Evolutionary conservation across 2,113 vertebrate genomes (phyloP).

Genomic region (Naja naja): DNA sequence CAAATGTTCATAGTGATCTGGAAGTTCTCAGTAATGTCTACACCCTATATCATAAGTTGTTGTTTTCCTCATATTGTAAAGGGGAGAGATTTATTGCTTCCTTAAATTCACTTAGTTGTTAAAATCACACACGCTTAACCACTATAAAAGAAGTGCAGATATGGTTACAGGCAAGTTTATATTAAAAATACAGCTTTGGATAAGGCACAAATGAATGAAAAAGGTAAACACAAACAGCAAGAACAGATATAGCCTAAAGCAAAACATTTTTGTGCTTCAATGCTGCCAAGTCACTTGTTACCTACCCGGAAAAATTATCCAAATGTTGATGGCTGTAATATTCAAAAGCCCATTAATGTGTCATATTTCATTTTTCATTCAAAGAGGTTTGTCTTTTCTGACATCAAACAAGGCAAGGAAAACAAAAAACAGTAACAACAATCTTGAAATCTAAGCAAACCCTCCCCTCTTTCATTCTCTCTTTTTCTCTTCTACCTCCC

Average conservation of each 20-base stretch:
- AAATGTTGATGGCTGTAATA: background rate
- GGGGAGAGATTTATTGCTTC: background rate
- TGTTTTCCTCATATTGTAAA: background rate
- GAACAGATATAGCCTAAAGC: background rate
- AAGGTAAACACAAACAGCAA: background rate
- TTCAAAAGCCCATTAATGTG: background rate
- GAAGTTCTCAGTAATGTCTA: background rate
- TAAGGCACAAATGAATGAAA: background rate
- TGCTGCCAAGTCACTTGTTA: background rate
- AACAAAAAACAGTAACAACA: background rate
- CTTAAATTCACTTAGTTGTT: background rate
- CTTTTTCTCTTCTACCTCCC: background rate
- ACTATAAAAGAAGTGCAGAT: background rate
- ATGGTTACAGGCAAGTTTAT: background rate
- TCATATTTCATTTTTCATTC: background rate
- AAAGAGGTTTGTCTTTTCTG: background rate
- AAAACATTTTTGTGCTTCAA: background rate
- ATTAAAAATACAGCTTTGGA: background rate
- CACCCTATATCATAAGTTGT: background rate
- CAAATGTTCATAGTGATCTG: background rate
- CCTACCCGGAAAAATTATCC: background rate
- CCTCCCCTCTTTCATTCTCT: accelerated
- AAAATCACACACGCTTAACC: background rate
- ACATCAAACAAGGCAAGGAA: background rate
- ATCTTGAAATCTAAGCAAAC: background rate